Evolutionary conservation across 2,797 vertebrate genomes (phyloP), one percentile per base, ranked within the genome.

Genomic region (Rhadinocentrus ornatus): DNA sequence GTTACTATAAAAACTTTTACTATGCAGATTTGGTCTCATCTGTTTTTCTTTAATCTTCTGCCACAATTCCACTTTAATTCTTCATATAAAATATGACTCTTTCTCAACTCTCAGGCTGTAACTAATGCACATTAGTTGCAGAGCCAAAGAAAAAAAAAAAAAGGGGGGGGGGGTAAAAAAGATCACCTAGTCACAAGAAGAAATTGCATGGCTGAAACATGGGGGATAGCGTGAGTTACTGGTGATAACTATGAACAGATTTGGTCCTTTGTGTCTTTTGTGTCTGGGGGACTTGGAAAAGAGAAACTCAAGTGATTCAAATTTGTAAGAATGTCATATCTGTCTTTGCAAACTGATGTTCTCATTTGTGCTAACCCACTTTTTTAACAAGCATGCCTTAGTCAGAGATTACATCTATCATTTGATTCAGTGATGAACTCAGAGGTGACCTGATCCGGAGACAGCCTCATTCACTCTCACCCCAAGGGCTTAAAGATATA

Each of bases 141-240:
- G 10, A 31, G 31, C 62, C 41, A 61, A 35, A 62, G 24, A 64
- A 39, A 61, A n/a, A n/a, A 61, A 35, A 62, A n/a, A 64, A 39
- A 20, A 12, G 22, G 8, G 22, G 52, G 24, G 72, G 9, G 32
- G 69, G 53, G 63, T 66, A 65, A 22, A 73, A 56, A 71, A 24
- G 3, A 24, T 37, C 35, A n/a, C 37, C 41, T 32, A 53, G 62
- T 71, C 73, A 85, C 24, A 0, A 75, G 77, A 78, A 11, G 58
- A 73, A 58, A 8, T 35, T 52, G 32, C 26, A 54, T 4, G 0
- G 31, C 46, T 68, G 9, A 63, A 60, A 69, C 55, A 75, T 44
- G 41, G 78, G 74, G 85, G 83, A 52, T 16, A 22, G 74, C 20
- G 46, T 7, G 26, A 46, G 18, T 31, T 10, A 70, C n/a, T 27